Base-by-base conservation (phyloP, 2,797 vertebrate species). In the Carduelis carduelis region DNA sequence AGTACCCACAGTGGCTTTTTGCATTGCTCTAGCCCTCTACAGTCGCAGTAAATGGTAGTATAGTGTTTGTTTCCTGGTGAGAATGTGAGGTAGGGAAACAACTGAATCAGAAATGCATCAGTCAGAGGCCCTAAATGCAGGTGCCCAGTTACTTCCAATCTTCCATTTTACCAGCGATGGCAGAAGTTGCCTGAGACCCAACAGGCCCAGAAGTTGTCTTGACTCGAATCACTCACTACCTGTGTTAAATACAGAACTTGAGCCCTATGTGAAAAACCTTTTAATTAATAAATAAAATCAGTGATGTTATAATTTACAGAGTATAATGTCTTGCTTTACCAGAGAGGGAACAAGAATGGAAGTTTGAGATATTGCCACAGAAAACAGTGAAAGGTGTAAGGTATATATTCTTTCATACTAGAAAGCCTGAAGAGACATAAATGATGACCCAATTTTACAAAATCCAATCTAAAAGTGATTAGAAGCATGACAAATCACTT, bases 111-210 rank as follows among this genome's bases (percentile, higher is more conserved):
- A 77, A 89, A 46, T 3, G 8, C 11, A 41, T 15, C 21, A 22
- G 49, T 70, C 32, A 30, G 30, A 17, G n/a, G 27, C 30, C 60
- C 24, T 21, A 53, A 88, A 77, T 18, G 30, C 19, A 74, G 7
- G 22, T 61, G 18, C 7, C 18, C 23, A 46, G 22, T 32, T 27
- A 28, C 13, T 81, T 81, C 39, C 7, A 2, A 34, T 30, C 15
- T 30, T 39, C 12, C 18, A 5, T 43, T 75, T 57, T 50, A 68
- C 4, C 0, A 0, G 47, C 0, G 0, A 50, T 22, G 17, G 35
- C 14, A 78, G 52, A 70, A 14, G n/a, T 27, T 83, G 24, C 16
- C 23, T 0, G 1, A 53, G 21, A 86, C 17, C 43, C 35, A 71
- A 50, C 2, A 71, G 78, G n/a, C 11, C 20, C 41, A 60, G 23